Conservation (phyloP, 1,140 invertebrate species). For the Tetramorium simillimum region DNA sequence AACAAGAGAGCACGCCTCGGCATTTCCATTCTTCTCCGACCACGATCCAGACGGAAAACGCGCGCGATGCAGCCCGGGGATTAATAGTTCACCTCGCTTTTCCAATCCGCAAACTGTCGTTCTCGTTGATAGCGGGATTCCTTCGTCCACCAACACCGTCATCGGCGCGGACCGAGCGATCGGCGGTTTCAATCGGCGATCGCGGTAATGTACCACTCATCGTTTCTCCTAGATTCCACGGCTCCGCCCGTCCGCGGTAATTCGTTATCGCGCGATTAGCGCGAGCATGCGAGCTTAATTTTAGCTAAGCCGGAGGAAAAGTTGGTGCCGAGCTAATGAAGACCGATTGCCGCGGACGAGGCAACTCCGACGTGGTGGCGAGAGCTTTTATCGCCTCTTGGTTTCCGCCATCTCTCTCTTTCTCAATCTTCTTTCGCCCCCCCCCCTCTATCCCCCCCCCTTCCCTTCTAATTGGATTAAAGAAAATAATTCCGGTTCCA, state of each 20-base stretch:
- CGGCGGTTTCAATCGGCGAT: conserved; percentile 28
- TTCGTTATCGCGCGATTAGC: conserved; percentile 74
- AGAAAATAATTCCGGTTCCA: conserved; percentile 74
- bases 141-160: background rate
- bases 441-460: too few relatives aligned
- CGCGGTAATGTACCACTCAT: conserved; percentile 6
- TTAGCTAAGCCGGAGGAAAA: conserved; percentile 72
- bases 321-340: conserved; percentile 69
- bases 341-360: conserved; percentile 68
- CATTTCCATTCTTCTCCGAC: background rate
- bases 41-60: background rate
- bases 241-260: conserved; percentile 50
- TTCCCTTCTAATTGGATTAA: conserved; percentile 70
- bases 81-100: conserved; percentile 52
- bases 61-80: conserved; percentile 33
- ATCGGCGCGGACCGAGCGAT: background rate
- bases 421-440: background rate
- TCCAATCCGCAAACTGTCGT: conserved; percentile 50
- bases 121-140: conserved; percentile 13
- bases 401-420: background rate
- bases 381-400: conserved; percentile 68
- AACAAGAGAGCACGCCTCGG: background rate
- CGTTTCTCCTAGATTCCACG: background rate
- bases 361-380: conserved; percentile 36
- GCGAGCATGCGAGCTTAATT: conserved; percentile 71